Evolutionary conservation across 2,113 vertebrate genomes (phyloP), one percentile per base, ranked within the genome.

Genomic region (Oncorhynchus kisutch): DNA sequence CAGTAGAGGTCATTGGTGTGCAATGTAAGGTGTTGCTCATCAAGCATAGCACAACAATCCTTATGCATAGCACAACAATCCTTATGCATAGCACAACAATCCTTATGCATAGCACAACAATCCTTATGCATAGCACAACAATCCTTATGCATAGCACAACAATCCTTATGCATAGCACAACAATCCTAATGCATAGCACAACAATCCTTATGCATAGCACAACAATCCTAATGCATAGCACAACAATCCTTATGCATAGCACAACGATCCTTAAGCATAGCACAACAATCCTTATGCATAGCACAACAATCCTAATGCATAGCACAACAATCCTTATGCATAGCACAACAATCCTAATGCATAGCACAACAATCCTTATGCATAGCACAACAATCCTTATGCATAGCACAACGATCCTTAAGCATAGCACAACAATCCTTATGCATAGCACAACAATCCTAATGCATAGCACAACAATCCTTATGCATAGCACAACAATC

Each of bases 1-100:
- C 86, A 84, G 59, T 20, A 29, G 84, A 51, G 71, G 86, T 74
- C 84, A 20, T 68, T 85, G 59, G 76, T 70, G 67, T 73, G 66
- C 71, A 62, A 57, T 18, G 67, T 16, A 67, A 67, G 5, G n/a
- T 29, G 65, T 31, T 1, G 3, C 13, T 24, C 59, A 22, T 62
- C n/a, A 69, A 12, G 34, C 39, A 45, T 5, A 48, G 11, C n/a
- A n/a, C 39, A 67, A 45, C 39, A 45, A 45, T 45, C 39, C 11
- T 45, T 27, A 27, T 27, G 34, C 39, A 45, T 27, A 45, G 11
- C n/a, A n/a, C 39, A 67, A 45, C 39, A 54, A 54, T 18, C 27
- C 27, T 27, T 3, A 5, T 24, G 24, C 24, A 24, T 24, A 24
- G 24, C 24, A 24, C 24, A 24, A 45, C 39, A 45, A 45, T 45